Base-by-base conservation (phyloP, 2,888 invertebrate species). In the Polydrusus cervinus region DNA sequence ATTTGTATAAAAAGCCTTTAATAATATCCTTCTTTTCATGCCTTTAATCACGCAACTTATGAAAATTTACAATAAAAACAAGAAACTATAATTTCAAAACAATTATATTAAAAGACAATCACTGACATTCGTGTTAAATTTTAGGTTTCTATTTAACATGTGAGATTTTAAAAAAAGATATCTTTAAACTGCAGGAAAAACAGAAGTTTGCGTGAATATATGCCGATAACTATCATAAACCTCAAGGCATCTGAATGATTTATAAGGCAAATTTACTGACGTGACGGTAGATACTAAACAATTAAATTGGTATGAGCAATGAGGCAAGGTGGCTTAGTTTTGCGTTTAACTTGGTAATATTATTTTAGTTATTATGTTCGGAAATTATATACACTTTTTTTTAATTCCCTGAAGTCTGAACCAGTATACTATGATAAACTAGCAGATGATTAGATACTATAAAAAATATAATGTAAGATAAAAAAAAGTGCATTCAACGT, bases 241-340 rank as follows among this genome's bases (percentile, higher is more conserved):
- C 78, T 79, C 79, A 78, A 79, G 78, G 77, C 72, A 79, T 78
- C 78, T 78, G 75, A 79, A 80, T 79, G 80, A 79, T 80, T 77
- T 79, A 78, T 78, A 70, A 76, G 74, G 76, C 65, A 74, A 76
- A 76, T 76, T 76, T 72, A 57, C 72, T 76, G 69, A 76, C 76
- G 76, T 76, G 76, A 72, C 76, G 62, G 67, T 64, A 57, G 51
- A 72, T 71, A 62, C 60, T 57, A 68, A 57, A 73, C 73, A 73
- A 67, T 70, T 70, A 70, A 61, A 70, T 70, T 61, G 68, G 30
- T 69, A 70, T 61, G 70, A 70, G 45, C 47, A 60, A 60, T 57
- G 38, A 57, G 38, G 38, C 70, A 61, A 49, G 61, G 55, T 70
- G 70, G 61, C 70, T 61, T 38, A 70, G 25, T 70, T 70, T 47